These are phyloP conservation scores for Ganaspis sp. DNA, from an alignment of 1,140 invertebrate species.

Conservation along the genomic window DNA sequence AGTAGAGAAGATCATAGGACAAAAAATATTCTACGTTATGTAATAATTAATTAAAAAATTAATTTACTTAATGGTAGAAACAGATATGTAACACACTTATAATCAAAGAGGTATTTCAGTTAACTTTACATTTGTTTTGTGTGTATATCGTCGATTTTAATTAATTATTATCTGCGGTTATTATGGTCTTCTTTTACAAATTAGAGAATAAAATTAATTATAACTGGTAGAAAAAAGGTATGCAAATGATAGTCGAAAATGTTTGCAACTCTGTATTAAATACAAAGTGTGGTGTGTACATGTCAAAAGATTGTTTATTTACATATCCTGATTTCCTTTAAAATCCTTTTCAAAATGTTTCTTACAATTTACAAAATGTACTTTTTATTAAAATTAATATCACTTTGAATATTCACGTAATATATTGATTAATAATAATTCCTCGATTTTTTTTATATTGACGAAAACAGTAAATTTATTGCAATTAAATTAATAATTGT, in stretches of 20 bases:
- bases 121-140: too few relatives aligned
- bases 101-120: too few relatives aligned
- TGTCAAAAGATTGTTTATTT: conserved; percentile 47
- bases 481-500: too few relatives aligned
- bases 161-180: background rate
- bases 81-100: background rate
- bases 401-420: too few relatives aligned
- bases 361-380: too few relatives aligned
- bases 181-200: background rate
- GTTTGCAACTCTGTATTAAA: conserved; percentile 59
- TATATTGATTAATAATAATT: too few relatives aligned
- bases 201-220: conserved; percentile 4
- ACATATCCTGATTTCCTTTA: conserved; percentile 34
- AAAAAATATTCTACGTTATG: background rate
- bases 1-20: background rate
- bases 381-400: too few relatives aligned
- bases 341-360: conserved; percentile 1
- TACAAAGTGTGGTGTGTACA: conserved; percentile 64
- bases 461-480: too few relatives aligned
- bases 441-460: too few relatives aligned
- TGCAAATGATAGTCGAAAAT: background rate
- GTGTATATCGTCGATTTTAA: too few relatives aligned
- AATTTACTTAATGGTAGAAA: background rate
- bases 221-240: background rate
- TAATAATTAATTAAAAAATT: background rate